phyloP scores from a whole-genome alignment of 2,888 invertebrate genomes.

The Oligia fasciuncula region DNA sequence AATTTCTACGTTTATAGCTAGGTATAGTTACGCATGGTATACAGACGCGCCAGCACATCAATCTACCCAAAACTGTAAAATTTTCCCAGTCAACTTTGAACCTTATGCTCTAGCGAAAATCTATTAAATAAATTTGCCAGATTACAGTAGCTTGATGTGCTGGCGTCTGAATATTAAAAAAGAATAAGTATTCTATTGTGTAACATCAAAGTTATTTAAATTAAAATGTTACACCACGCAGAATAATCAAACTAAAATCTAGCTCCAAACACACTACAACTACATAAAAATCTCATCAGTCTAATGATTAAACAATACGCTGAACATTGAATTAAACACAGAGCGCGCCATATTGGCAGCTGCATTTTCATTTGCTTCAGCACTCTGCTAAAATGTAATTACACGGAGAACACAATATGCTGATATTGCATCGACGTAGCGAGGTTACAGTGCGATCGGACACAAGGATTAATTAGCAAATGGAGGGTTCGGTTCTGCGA shows the following conservation, averaged over 20 bases:
- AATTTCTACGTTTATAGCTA: too few relatives aligned
- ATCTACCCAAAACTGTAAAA: too few relatives aligned
- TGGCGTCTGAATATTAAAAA: background rate
- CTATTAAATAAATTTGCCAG: too few relatives aligned
- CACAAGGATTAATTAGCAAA: constrained; percentile 24
- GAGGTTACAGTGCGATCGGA: constrained; percentile 42
- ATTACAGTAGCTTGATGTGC: too few relatives aligned
- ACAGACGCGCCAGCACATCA: too few relatives aligned
- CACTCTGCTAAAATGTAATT: constrained; percentile 66
- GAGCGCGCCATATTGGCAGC: constrained; percentile 52
- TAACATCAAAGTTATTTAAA: too few relatives aligned
- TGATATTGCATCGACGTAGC: constrained; percentile 59
- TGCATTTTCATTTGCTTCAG: constrained; percentile 56
- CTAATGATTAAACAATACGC: constrained; percentile 31
- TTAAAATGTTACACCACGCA: background rate
- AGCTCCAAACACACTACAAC: background rate
- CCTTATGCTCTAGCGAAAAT: too few relatives aligned
- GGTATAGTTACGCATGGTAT: too few relatives aligned
- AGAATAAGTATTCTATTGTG: background rate
- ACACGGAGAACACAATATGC: constrained; percentile 64
- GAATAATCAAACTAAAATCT: constrained; percentile 12
- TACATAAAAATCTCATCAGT: constrained; percentile 43
- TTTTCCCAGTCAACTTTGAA: too few relatives aligned
- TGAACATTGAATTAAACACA: constrained; percentile 50
- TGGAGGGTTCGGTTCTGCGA: constrained; percentile 22